These are phyloP conservation scores for Drosophila antonietae DNA, from an alignment of 2,888 invertebrate species.

Conservation along the genomic window DNA sequence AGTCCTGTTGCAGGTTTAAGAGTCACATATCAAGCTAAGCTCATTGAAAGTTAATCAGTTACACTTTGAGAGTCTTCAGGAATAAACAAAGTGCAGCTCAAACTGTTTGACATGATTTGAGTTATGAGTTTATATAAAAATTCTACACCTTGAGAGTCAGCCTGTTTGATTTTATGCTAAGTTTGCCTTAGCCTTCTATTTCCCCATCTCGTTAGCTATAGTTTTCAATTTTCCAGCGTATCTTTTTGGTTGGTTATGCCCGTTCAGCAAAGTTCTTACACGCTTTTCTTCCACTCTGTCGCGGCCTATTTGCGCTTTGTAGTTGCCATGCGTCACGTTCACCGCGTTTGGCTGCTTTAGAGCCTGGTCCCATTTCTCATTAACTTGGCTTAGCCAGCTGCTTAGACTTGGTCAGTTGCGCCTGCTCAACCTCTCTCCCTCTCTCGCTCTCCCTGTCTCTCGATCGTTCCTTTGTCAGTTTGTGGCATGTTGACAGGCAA, in stretches of 20 bases:
- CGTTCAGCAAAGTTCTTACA: background rate
- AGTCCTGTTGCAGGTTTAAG: background rate
- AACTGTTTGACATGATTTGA: too few species aligned
- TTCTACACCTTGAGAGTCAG: too few species aligned
- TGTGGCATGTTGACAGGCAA: constrained; percentile 22
- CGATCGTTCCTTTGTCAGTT: background rate
- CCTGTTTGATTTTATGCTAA: too few species aligned
- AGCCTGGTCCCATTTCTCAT: constrained; percentile 48
- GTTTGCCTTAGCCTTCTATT: background rate
- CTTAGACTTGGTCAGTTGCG: constrained; percentile 23
- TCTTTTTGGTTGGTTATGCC: background rate
- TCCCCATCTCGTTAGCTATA: background rate
- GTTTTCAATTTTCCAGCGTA: background rate
- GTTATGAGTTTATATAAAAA: too few species aligned
- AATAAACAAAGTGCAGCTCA: too few species aligned
- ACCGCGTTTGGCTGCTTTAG: constrained; percentile 31
- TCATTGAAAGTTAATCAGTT: too few species aligned
- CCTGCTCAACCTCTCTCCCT: background rate
- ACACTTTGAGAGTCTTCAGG: too few species aligned
- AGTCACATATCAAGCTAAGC: background rate
- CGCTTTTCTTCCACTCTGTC: constrained; percentile 21
- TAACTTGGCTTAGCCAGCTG: constrained; percentile 41
- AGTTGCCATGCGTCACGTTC: constrained; percentile 64
- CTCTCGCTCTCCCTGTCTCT: background rate
- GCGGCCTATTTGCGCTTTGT: constrained; percentile 34